Percentiles rank a stretch among this genome's conserved stretches.
These are phyloP conservation scores for Kryphioiulus occultus DNA, from an alignment of 2,888 invertebrate genomes.

Conservation along the genomic window DNA sequence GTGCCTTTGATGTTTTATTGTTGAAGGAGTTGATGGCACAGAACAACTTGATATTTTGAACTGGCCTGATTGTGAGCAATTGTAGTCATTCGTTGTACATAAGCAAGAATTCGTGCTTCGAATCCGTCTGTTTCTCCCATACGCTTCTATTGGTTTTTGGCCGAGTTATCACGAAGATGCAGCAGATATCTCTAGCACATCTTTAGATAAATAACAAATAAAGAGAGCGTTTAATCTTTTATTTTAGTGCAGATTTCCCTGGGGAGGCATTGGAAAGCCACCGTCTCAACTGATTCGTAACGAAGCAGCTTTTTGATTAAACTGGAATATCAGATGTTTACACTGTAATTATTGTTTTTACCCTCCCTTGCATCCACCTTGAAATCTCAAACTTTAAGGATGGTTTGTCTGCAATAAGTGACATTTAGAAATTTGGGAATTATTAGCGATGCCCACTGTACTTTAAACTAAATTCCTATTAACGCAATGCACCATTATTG, in stretches of 20 bases:
- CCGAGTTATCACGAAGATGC: background rate
- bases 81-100: too few relatives aligned
- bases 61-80: too few relatives aligned
- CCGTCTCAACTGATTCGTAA: background rate
- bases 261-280: background rate
- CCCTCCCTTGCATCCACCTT: background rate
- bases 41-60: too few relatives aligned
- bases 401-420: background rate
- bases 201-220: slow-evolving; percentile 13
- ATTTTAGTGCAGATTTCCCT: slow-evolving; percentile 8
- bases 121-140: background rate
- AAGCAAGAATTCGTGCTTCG: background rate
- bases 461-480: background rate
- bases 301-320: background rate
- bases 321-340: background rate
- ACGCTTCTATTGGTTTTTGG: background rate
- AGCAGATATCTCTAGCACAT: background rate
- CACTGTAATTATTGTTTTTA: background rate
- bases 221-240: slow-evolving; percentile 10
- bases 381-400: background rate
- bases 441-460: background rate
- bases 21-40: too few relatives aligned
- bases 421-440: background rate
- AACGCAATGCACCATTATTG: background rate
- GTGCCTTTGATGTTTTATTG: too few relatives aligned